Evolutionary conservation across 2,797 vertebrate genomes (phyloP).

Genomic region (Smutsia temminckii): DNA sequence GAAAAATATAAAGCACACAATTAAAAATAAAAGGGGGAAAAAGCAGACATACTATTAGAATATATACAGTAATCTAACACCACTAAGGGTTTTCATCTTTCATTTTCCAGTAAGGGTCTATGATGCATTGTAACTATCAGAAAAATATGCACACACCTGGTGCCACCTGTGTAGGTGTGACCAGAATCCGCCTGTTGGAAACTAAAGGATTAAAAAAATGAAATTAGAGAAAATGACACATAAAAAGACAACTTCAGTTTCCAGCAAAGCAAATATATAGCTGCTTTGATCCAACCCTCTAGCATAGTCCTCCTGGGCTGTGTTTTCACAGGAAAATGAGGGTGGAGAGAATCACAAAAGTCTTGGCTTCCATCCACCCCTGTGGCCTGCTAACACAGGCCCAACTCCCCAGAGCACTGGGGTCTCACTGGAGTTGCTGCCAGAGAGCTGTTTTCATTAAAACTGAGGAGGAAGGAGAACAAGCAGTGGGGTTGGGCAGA

Average conservation of each 20-base stretch:
- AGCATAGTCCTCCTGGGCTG: conserved; percentile 2
- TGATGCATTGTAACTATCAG: conserved; percentile 9
- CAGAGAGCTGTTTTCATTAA: conserved; percentile 43
- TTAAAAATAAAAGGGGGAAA: not conserved
- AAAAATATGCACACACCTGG: conserved; percentile 54
- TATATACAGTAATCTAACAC: conserved; percentile 26
- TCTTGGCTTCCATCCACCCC: conserved; percentile 65
- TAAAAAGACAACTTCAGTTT: conserved; percentile 43
- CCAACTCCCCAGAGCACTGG: conserved; percentile 3
- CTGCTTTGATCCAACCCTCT: conserved; percentile 36
- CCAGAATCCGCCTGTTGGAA: conserved; percentile 25
- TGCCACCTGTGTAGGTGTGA: conserved; percentile 51
- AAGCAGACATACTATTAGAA: not conserved
- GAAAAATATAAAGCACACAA: not conserved
- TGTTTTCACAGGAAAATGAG: conserved; percentile 60
- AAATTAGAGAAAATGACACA: conserved; percentile 65
- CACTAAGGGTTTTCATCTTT: not conserved
- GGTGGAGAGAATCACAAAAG: conserved; percentile 52
- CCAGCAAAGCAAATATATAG: conserved; percentile 36
- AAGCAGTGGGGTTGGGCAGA: not conserved
- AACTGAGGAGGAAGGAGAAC: not conserved
- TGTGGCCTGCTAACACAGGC: conserved; percentile 66
- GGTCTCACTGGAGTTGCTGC: not conserved
- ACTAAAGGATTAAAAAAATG: conserved; percentile 29
- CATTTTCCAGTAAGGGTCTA: not conserved